Evolutionary conservation across 2,113 vertebrate species (phyloP), one percentile per base, ranked within the genome.

Genomic region (Craseonycteris thonglongyai): DNA sequence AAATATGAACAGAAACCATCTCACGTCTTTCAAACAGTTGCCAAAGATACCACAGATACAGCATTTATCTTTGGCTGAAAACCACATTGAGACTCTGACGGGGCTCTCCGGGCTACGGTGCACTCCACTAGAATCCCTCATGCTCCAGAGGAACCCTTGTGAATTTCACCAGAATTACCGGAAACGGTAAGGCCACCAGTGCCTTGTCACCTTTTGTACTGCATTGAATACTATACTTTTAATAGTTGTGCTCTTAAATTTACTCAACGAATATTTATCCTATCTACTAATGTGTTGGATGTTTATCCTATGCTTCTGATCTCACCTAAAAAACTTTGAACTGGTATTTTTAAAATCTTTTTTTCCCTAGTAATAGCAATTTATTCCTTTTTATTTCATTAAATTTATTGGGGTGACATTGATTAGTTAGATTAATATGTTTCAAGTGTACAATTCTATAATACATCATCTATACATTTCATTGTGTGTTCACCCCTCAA

Each of bases 31-130:
- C 97, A 98, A 98, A 97, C 99, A 99, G 98, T 98, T 99, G 98
- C 99, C 99, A 99, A 99, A 98, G 97, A 96, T 99, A 91, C 99
- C 99, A 49, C 98, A 98, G 76, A 99, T 99, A 97, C 98, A 99
- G 97, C 98, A 99, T 82, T 98, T 99, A 66, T 99, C 98, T 90
- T 97, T 99, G 4, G 99, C 99, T 82, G 99, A 99, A 98, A 99
- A 99, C 76, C 98, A 99, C 98, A 99, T 99, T 83, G 38, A 96
- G 87, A 99, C 98, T 59, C 96, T 99, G 51, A 95, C 86, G 28
- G 99, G 99, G n/a, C 98, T 99, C 96, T 98, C 98, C 42, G 97
- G 97, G 74, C 98, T 99, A 72, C 97, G 95, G 68, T 78, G 93
- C 95, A 98, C 98, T 68, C 99, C 99, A 0, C 97, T 99, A 1